Conservation (phyloP, 2,797 vertebrate genomes). For the Chiloscyllium punctatum region DNA sequence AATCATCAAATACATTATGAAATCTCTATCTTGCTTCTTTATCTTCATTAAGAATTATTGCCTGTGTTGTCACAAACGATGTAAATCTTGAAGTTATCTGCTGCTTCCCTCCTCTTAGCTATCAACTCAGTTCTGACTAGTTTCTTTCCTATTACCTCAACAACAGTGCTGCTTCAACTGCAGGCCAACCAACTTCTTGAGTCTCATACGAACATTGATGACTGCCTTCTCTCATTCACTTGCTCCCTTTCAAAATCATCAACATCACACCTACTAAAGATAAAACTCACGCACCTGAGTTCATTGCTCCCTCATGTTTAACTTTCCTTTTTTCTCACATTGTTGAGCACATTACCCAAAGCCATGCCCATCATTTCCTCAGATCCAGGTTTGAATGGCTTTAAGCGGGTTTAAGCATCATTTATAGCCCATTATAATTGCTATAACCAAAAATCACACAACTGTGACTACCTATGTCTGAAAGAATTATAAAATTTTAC, state of each 20-base stretch:
- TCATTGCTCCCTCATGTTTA: neutral
- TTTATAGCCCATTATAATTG: neutral
- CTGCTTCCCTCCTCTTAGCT: neutral
- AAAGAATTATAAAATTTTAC: neutral
- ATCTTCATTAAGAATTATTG: neutral
- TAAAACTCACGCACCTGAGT: neutral
- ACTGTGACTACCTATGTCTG: neutral
- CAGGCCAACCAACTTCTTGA: neutral
- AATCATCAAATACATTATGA: neutral
- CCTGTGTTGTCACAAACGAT: neutral
- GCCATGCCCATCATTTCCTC: neutral
- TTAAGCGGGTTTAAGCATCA: neutral
- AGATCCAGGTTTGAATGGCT: neutral
- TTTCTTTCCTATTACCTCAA: neutral
- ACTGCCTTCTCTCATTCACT: neutral
- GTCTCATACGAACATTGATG: neutral
- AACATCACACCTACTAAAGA: neutral
- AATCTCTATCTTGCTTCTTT: neutral
- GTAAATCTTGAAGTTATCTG: neutral
- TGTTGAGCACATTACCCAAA: neutral
- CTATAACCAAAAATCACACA: neutral
- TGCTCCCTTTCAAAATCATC: neutral
- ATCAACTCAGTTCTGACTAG: neutral
- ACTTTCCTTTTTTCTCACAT: neutral
- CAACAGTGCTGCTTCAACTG: neutral